Evolutionary conservation across 2,113 vertebrate genomes (phyloP).

Genomic region (Dendrocopos noguchii): DNA sequence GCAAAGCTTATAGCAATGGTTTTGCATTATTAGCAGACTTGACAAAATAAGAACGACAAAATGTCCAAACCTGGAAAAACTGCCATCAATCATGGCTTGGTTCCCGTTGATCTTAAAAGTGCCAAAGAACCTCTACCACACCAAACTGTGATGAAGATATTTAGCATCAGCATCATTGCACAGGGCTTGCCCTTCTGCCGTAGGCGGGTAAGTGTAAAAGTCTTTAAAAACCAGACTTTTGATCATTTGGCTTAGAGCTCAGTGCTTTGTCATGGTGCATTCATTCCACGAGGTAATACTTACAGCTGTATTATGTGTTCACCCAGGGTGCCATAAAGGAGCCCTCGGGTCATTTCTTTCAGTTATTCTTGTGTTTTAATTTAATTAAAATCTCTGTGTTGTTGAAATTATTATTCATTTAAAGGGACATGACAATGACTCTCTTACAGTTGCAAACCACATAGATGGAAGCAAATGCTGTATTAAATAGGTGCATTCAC

Average conservation of each 20-base stretch:
- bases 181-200: conserved; percentile 96
- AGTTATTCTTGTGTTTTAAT: conserved; percentile 1
- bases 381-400: background rate
- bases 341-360: background rate
- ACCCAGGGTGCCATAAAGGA: background rate
- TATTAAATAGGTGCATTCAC: background rate
- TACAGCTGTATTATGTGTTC: background rate
- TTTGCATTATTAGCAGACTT: conserved; percentile 77
- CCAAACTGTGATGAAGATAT: conserved; percentile 95
- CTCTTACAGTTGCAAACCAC: background rate
- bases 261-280: conserved; percentile 39
- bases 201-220: conserved; percentile 87
- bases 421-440: background rate
- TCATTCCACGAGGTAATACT: background rate
- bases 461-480: background rate
- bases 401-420: background rate
- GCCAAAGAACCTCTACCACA: conserved; percentile 85
- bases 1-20: conserved; percentile 78
- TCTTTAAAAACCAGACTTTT: conserved; percentile 57
- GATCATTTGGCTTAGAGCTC: conserved; percentile 6
- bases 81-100: conserved; percentile 78
- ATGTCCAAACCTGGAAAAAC: conserved; percentile 87
- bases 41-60: conserved; percentile 72
- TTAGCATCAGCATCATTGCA: conserved; percentile 98
- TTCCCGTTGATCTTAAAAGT: conserved; percentile 84